phyloP scores from a whole-genome alignment of 2,797 vertebrate species.

The Echiichthys vipera region DNA sequence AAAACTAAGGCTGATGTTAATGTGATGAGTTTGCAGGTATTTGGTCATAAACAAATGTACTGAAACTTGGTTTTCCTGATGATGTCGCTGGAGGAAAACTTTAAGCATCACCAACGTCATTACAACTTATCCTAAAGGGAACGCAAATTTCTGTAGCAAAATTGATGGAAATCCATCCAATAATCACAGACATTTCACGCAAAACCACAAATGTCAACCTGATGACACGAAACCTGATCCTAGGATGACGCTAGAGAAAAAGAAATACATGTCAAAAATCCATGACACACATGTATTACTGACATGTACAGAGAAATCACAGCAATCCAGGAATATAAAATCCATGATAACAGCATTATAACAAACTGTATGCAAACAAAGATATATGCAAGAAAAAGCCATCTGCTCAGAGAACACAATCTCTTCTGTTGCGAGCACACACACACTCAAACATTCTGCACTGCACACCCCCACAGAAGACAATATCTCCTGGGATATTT shows the following conservation, averaged over 20 bases:
- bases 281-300: too few relatives aligned
- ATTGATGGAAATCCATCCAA: background rate
- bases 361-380: background rate
- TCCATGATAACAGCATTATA: too few relatives aligned
- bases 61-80: background rate
- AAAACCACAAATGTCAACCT: background rate
- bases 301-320: too few relatives aligned
- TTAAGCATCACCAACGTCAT: background rate
- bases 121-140: background rate
- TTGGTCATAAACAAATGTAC: background rate
- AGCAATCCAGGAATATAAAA: conserved; percentile 1
- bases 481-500: conserved; percentile 70
- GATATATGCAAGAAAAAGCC: conserved; percentile 8
- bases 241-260: background rate
- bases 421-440: conserved; percentile 10
- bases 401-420: background rate
- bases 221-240: too few relatives aligned
- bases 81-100: background rate
- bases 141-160: background rate
- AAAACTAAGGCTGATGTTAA: background rate
- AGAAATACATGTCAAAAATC: background rate
- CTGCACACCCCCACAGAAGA: conserved; percentile 38
- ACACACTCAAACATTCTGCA: conserved; percentile 42
- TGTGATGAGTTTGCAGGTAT: background rate
- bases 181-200: background rate